These are phyloP conservation scores for Palaemon carinicauda DNA, from an alignment of 1,140 invertebrate species.

Conservation along the genomic window DNA sequence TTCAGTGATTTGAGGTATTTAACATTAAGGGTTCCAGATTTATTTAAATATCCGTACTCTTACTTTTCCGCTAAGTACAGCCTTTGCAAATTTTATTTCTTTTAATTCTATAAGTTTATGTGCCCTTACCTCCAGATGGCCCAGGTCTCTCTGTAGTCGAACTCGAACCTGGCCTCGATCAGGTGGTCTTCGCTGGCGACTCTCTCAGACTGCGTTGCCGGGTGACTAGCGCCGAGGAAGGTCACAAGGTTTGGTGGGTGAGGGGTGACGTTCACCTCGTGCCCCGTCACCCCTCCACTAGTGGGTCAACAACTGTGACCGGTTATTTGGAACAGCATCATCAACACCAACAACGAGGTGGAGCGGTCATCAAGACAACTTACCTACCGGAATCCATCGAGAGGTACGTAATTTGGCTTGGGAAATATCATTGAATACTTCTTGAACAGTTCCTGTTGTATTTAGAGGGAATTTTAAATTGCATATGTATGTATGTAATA, in stretches of 20 bases:
- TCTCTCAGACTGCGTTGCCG: conserved; percentile 52
- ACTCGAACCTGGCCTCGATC: conserved; percentile 52
- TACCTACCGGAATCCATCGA: conserved; percentile 40
- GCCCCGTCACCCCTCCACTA: conserved; percentile 12
- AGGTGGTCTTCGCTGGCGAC: conserved; percentile 59
- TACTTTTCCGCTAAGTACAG: no score
- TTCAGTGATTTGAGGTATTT: no score
- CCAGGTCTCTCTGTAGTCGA: conserved; percentile 45
- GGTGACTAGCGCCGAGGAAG: conserved; percentile 38
- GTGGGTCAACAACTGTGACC: conserved; percentile 15
- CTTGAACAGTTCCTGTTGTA: no score
- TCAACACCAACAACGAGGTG: conserved; percentile 24
- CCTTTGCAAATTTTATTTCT: no score
- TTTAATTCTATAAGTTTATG: no score
- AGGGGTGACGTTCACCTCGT: conserved; percentile 11
- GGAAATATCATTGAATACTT: no score
- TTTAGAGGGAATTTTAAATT: no score
- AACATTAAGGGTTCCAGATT: no score
- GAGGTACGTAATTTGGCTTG: conserved; percentile 10
- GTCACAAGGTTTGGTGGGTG: conserved; percentile 37
- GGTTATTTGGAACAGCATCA: conserved; percentile 23
- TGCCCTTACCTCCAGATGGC: conserved; percentile 8
- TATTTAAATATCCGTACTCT: no score
- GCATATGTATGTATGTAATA: no score
- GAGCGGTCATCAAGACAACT: conserved; percentile 18